phyloP scores from a whole-genome alignment of 2,797 vertebrate genomes.

The Gila robusta region DNA sequence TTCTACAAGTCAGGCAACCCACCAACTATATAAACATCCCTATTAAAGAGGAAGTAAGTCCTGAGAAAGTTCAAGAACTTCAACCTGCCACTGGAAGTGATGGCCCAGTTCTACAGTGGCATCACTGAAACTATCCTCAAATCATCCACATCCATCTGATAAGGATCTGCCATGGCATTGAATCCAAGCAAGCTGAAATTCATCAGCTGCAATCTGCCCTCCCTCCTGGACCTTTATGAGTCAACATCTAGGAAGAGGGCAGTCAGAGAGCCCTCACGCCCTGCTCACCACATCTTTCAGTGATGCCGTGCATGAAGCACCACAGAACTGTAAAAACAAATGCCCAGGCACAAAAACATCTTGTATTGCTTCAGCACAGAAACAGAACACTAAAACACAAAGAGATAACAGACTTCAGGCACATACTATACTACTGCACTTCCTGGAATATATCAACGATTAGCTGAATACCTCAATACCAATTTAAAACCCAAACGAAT shows the following conservation, averaged over 20 bases:
- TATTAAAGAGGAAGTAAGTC: neutral
- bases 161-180: neutral
- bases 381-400: neutral
- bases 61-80: neutral
- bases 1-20: neutral
- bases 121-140: neutral
- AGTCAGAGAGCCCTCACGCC: neutral
- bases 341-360: constrained; percentile 4
- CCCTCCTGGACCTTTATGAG: constrained; percentile 16
- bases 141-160: constrained; percentile 13
- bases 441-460: neutral
- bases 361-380: neutral
- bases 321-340: neutral
- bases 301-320: neutral
- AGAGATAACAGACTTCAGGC: neutral
- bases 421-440: neutral
- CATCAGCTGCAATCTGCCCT: constrained; percentile 7
- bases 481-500: neutral
- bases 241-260: constrained; percentile 8
- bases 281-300: constrained; percentile 16
- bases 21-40: neutral
- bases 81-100: neutral
- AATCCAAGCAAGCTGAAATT: neutral
- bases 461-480: neutral
- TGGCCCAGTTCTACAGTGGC: neutral